These are phyloP conservation scores for Cremastobaeus sp. DNA, from an alignment of 2,888 invertebrate genomes.

Conservation along the genomic window DNA sequence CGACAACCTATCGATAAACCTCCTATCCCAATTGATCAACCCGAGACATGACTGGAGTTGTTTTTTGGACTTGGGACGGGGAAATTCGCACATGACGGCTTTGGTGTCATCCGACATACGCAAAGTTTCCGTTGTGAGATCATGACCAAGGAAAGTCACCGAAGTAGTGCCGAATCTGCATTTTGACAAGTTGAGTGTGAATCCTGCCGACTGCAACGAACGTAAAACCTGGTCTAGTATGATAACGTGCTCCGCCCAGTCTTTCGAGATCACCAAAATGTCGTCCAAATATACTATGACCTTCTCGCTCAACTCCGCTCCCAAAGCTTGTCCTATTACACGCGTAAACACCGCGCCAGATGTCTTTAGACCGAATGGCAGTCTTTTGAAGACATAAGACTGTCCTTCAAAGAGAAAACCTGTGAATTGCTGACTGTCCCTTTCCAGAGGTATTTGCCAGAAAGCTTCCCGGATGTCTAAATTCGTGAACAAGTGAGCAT, in stretches of 20 bases:
- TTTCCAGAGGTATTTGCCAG: neutral
- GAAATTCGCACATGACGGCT: neutral
- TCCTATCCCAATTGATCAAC: constrained; percentile 4
- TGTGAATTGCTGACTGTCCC: too few species aligned
- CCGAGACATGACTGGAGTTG: constrained; percentile 7
- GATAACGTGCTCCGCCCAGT: neutral
- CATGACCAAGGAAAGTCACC: constrained; percentile 8
- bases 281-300: constrained; percentile 3
- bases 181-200: neutral
- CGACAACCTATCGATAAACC: neutral
- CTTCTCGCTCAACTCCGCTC: neutral
- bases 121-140: neutral
- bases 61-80: neutral
- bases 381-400: constrained; percentile 2
- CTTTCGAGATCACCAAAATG: neutral
- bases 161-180: neutral
- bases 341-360: constrained; percentile 1
- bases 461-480: too few species aligned
- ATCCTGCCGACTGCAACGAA: neutral
- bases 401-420: too few species aligned
- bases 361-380: too few species aligned
- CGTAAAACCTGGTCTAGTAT: neutral
- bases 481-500: too few species aligned
- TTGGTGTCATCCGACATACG: constrained; percentile 1
- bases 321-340: neutral